Base-by-base conservation (phyloP, 2,888 invertebrate species). In the Pimpla rufipes region DNA sequence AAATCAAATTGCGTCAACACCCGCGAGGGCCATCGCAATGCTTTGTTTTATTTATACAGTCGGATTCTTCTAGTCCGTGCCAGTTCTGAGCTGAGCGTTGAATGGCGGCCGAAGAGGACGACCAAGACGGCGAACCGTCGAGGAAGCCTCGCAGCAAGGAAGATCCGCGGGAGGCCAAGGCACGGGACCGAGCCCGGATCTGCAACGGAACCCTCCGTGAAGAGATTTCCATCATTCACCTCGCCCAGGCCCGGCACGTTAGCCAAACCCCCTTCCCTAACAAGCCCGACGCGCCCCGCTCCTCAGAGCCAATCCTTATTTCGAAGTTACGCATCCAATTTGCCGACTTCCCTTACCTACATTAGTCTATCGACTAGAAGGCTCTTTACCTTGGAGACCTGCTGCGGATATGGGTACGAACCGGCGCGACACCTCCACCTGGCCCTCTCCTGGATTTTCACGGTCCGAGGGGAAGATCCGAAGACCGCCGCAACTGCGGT, bases 221-320 rank as follows among this genome's bases (percentile, higher is more conserved):
- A 67, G 59, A 87, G 88, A 16, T 29, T 35, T 45, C 59, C 88
- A 87, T 87, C 52, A 73, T 81, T 85, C 83, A 84, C 82, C 85
- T 85, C 84, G 85, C 87, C 85, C 83, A 83, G 85, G 85, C 86
- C 88, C 87, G 86, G 88, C 88, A 85, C 83, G 85, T 87, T 83
- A 86, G 85, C 85, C 85, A 83, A 81, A 87, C 87, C 87, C 89
- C 57, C 81, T 81, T 84, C 93, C 93, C 93, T 92, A 94, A 93
- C 94, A 94, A 94, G 94, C 94, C 94, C 94, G 94, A 94, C 94
- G 90, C 94, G 93, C 94, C 95, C 94, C 95, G 94, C 94, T 94
- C 95, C 95, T 95, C 95, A 96, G 95, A 96, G 95, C 95, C 95
- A 96, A 96, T 96, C 95, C 95, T 95, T 96, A 94, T 95, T 94